A percentile compares a stretch with the other conserved stretches of the same genome.
Conservation (phyloP, 1,140 invertebrate species). For the Medauroidea extradentata region DNA sequence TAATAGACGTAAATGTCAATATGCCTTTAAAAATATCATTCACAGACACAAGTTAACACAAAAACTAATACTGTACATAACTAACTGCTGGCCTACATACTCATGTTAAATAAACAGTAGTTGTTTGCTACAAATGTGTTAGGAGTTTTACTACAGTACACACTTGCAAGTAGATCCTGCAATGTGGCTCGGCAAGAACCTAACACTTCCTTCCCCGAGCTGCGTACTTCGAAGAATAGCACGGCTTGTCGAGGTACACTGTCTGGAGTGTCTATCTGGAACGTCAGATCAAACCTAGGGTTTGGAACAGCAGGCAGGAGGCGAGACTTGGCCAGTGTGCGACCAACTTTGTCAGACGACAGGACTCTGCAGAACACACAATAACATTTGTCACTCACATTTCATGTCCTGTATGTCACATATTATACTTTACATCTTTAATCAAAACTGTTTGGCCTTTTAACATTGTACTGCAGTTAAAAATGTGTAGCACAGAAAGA, state of each 20-base stretch:
- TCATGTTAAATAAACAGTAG: no score
- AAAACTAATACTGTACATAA: not conserved
- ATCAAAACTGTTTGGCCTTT: not conserved
- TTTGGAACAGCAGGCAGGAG: slow-evolving; percentile 42
- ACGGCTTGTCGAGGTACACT: slow-evolving; percentile 38
- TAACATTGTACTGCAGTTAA: not conserved
- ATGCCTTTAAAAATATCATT: no score
- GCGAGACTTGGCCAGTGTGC: slow-evolving; percentile 43
- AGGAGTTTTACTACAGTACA: no score
- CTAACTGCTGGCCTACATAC: not conserved
- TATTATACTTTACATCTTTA: not conserved
- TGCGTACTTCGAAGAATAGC: slow-evolving; percentile 43
- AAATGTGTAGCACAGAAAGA: not conserved
- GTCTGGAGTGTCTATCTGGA: slow-evolving; percentile 37
- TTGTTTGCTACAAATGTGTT: no score
- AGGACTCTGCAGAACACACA: not conserved
- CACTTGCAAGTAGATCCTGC: slow-evolving; percentile 42
- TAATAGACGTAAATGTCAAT: no score
- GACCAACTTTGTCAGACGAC: slow-evolving; percentile 26
- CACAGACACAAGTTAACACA: no score
- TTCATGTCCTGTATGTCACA: not conserved
- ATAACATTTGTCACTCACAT: not conserved
- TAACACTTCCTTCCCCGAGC: slow-evolving; percentile 42
- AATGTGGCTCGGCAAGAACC: slow-evolving; percentile 42
- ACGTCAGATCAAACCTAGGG: slow-evolving; percentile 41